These are phyloP conservation scores for Terebella lapidaria DNA, from an alignment of 2,888 invertebrate genomes.

Conservation along the genomic window DNA sequence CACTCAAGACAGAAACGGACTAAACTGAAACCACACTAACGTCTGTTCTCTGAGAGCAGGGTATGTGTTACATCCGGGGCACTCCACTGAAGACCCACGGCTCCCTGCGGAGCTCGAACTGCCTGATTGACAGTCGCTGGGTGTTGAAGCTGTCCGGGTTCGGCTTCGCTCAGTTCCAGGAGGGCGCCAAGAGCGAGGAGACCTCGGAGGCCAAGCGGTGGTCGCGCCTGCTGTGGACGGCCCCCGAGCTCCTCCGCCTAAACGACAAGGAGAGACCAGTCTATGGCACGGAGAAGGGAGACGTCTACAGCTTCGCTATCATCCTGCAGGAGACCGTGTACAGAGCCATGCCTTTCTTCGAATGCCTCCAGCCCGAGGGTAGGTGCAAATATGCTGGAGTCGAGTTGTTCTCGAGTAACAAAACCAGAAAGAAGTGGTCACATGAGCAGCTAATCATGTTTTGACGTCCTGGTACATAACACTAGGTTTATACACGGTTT, in stretches of 20 bases:
- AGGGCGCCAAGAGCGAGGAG: background rate
- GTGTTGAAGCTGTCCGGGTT: constrained; percentile 1
- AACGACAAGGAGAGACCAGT: background rate
- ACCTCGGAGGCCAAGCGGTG: background rate
- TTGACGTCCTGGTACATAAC: too few relatives aligned
- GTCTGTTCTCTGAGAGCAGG: too few relatives aligned
- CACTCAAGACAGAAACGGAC: too few relatives aligned
- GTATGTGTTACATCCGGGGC: background rate
- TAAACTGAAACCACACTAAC: too few relatives aligned
- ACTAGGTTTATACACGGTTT: too few relatives aligned
- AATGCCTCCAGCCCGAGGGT: background rate
- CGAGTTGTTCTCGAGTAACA: too few relatives aligned
- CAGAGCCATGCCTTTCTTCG: constrained; percentile 1
- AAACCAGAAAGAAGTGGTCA: too few relatives aligned
- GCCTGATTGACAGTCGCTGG: constrained; percentile 3
- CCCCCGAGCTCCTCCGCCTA: background rate
- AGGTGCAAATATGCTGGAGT: too few relatives aligned
- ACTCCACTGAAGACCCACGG: background rate
- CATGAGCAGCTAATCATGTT: too few relatives aligned
- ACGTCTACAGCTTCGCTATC: constrained; percentile 6
- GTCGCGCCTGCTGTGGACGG: background rate
- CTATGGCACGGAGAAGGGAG: background rate
- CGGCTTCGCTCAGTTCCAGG: background rate
- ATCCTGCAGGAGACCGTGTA: background rate
- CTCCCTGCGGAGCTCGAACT: background rate